phyloP scores from a whole-genome alignment of 2,113 vertebrate genomes.

The Macaca fascicularis region T2T-MFA8v1.1 NC_088388.1:701501-702000 shows the following conservation, averaged over 20 bases:
- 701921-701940: conserved; percentile 93
- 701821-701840: conserved; percentile 86
- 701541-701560: conserved; percentile 94
- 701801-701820: conserved; percentile 87
- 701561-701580: conserved; percentile 94
- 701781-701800: conserved; percentile 92
- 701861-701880: fast-evolving
- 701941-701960: conserved; percentile 94
- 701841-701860: fast-evolving
- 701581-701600: conserved; percentile 94
- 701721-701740: conserved; percentile 95
- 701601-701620: conserved; percentile 92
- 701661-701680: fast-evolving
- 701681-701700: neutral
- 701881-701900: fast-evolving
- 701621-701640: conserved; percentile 84
- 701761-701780: conserved; percentile 95
- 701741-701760: conserved; percentile 97
- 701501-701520: conserved; percentile 95
- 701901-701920: conserved; percentile 29
- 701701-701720: conserved; percentile 93
- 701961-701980: conserved; percentile 93
- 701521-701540: conserved; percentile 83
- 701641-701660: neutral
- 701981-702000: conserved; percentile 95